Percentiles rank a stretch among this genome's conserved stretches.
These are phyloP conservation scores for Lapara coniferarum DNA, from an alignment of 2,888 invertebrate genomes.

Conservation along the genomic window DNA sequence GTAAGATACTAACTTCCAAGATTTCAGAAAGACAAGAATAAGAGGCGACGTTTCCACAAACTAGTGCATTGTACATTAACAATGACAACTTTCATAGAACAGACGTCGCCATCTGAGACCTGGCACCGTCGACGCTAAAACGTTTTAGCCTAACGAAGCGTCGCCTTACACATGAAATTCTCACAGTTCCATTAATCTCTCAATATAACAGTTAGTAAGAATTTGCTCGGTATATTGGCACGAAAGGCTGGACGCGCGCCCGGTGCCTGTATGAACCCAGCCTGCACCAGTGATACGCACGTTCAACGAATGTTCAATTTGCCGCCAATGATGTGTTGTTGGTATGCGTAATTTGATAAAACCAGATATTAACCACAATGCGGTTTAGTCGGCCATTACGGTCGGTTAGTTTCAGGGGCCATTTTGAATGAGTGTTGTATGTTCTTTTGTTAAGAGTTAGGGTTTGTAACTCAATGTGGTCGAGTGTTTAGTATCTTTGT, in stretches of 20 bases:
- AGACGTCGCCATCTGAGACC: not conserved
- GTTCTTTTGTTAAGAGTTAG: too few relatives aligned
- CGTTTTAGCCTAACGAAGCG: constrained; percentile 20
- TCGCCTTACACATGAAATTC: constrained; percentile 21
- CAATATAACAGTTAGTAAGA: constrained; percentile 37
- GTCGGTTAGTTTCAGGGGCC: not conserved
- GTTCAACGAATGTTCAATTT: constrained; percentile 4
- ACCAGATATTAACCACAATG: not conserved
- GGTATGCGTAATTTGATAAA: constrained; percentile 13
- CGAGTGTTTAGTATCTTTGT: too few relatives aligned
- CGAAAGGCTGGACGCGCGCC: constrained; percentile 58
- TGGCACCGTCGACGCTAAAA: not conserved
- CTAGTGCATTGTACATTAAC: not conserved
- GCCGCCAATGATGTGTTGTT: constrained; percentile 5
- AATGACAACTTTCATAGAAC: not conserved
- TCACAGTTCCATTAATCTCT: constrained; percentile 22
- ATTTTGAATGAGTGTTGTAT: too few relatives aligned
- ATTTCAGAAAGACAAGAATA: too few relatives aligned
- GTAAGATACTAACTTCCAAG: too few relatives aligned
- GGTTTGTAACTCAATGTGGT: too few relatives aligned
- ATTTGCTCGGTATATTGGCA: constrained; percentile 58
- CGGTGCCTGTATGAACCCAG: constrained; percentile 36
- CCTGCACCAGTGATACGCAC: not conserved
- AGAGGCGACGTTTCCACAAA: not conserved
- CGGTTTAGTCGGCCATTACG: not conserved